These are phyloP conservation scores for cattle (Bos taurus) DNA, from an alignment of 2,113 vertebrate species.

Conservation along the genomic window DNA sequence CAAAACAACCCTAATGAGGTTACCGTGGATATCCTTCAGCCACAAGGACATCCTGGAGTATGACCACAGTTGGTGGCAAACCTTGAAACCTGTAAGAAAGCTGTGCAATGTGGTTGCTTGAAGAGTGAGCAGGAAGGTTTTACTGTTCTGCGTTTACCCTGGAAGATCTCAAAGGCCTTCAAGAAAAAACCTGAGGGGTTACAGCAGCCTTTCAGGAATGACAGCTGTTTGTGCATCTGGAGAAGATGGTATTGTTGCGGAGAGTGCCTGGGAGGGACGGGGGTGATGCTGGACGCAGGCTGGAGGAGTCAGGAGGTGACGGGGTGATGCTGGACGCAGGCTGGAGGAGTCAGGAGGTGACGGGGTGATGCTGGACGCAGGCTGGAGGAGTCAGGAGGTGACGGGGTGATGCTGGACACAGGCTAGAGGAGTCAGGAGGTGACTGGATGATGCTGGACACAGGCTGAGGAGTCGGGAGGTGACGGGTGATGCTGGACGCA, in stretches of 20 bases:
- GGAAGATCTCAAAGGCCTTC: no score
- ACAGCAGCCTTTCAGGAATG: not conserved
- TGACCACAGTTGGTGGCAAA: not conserved
- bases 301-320: no score
- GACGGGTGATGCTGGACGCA: no score
- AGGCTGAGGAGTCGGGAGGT: no score
- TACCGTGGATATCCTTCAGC: no score
- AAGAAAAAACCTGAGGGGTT: not conserved
- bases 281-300: not conserved
- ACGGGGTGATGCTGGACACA: fast-evolving
- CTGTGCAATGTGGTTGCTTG: not conserved
- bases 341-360: no score
- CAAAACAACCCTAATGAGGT: not conserved
- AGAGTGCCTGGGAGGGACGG: fast-evolving
- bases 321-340: no score
- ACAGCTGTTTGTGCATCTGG: fast-evolving
- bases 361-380: fast-evolving
- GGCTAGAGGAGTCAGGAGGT: no score
- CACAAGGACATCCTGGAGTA: not conserved
- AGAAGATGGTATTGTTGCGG: not conserved
- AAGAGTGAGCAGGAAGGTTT: fast-evolving
- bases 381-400: no score
- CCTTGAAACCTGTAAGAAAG: not conserved
- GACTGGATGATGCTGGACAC: fast-evolving
- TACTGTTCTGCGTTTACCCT: no score